A percentile compares a stretch with the other conserved stretches of the same genome.
Evolutionary conservation across 2,113 vertebrate species (phyloP).

Genomic region (Microcebus tavaratra): DNA sequence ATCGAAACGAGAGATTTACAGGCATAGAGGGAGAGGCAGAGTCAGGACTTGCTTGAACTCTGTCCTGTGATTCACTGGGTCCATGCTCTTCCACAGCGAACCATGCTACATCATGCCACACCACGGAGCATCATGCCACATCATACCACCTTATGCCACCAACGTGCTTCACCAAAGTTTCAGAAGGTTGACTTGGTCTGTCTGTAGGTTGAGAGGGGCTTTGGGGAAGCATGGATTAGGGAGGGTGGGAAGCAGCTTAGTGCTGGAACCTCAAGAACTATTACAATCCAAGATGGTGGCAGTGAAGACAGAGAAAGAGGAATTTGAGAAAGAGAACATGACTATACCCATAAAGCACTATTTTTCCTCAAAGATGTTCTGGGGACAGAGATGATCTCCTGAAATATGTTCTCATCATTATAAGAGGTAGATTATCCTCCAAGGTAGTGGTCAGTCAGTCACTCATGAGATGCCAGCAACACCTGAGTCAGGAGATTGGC

Average conservation of each 20-base stretch:
- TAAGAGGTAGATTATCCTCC: background rate
- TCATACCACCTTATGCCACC: background rate
- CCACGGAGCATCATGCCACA: background rate
- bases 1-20: background rate
- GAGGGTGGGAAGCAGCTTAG: background rate
- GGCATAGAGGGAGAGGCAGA: background rate
- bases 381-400: background rate
- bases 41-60: background rate
- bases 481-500: background rate
- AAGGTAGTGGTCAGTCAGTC: background rate
- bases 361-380: background rate
- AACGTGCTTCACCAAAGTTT: background rate
- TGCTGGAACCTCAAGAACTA: background rate
- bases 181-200: background rate
- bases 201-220: background rate
- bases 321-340: background rate
- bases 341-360: background rate
- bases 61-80: background rate
- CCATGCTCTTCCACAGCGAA: background rate
- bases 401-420: background rate
- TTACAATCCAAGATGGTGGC: background rate
- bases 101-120: background rate
- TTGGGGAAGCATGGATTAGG: background rate
- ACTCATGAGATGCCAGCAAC: background rate
- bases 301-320: background rate